These are phyloP conservation scores for Microctonus aethiopoides DNA, from an alignment of 2,888 invertebrate species.

Conservation along the genomic window DNA sequence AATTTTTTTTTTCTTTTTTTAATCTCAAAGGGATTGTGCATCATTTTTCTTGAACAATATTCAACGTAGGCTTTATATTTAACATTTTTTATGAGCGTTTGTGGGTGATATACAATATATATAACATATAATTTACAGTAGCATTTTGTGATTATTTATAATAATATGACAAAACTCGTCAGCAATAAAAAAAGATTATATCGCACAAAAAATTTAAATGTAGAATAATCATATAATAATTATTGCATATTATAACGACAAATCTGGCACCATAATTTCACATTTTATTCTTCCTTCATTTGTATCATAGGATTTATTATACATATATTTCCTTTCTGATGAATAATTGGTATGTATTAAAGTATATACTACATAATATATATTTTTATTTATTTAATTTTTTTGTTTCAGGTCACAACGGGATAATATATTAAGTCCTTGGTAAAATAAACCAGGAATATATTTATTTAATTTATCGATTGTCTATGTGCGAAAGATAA, in stretches of 20 bases:
- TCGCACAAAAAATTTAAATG: constrained; percentile 43
- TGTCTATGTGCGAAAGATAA: neutral
- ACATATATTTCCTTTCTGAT: neutral
- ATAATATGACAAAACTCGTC: neutral
- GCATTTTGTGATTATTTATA: constrained; percentile 16
- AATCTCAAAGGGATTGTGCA: constrained; percentile 15
- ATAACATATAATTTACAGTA: constrained; percentile 17
- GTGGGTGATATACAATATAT: constrained; percentile 6
- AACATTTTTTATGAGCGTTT: constrained; percentile 17
- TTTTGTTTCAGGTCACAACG: constrained; percentile 26
- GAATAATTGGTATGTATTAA: constrained; percentile 11
- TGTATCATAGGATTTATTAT: constrained; percentile 5
- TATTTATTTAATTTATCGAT: neutral
- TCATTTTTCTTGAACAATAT: neutral
- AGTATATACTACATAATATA: neutral
- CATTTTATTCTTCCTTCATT: constrained; percentile 5
- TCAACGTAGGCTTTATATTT: constrained; percentile 6
- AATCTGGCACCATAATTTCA: constrained; percentile 21
- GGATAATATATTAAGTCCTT: neutral
- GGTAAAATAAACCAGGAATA: neutral
- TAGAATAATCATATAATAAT: constrained; percentile 48
- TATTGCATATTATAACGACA: constrained; percentile 2
- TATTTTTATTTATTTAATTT: constrained; percentile 15
- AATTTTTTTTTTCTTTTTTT: constrained; percentile 7
- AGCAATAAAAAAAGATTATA: neutral